These are phyloP conservation scores for Falco punctatus DNA, from an alignment of 2,113 vertebrate genomes.

Conservation along the genomic window DNA sequence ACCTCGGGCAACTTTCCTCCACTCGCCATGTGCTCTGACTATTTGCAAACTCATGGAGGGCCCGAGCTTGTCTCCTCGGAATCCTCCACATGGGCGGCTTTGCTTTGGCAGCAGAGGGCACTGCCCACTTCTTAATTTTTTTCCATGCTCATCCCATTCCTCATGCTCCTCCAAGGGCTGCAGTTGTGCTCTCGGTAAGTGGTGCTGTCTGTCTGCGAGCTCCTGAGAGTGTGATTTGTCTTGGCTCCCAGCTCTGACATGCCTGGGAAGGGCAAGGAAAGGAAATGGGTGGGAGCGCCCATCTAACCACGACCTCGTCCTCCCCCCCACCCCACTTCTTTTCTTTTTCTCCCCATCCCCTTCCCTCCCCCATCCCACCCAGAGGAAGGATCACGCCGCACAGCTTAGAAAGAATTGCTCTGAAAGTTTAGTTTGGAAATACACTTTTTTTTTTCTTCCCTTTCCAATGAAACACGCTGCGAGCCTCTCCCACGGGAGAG, in stretches of 20 bases:
- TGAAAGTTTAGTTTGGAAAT: not conserved
- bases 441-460: not conserved
- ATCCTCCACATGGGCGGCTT: not conserved
- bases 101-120: slow-evolving; percentile 69
- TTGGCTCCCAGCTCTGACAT: slow-evolving; percentile 87
- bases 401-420: not conserved
- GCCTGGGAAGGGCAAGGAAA: slow-evolving; percentile 93
- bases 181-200: slow-evolving; percentile 73
- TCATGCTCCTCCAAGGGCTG: slow-evolving; percentile 63
- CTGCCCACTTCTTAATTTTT: slow-evolving; percentile 22
- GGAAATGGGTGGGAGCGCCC: slow-evolving; percentile 88
- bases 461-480: rapidly evolving
- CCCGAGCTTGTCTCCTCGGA: rapidly evolving
- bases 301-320: slow-evolving; percentile 70
- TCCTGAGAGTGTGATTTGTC: slow-evolving; percentile 81
- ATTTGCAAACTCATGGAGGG: rapidly evolving
- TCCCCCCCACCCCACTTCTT: not conserved
- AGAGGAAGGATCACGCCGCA: not conserved
- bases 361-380: slow-evolving; percentile 53
- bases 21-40: not conserved
- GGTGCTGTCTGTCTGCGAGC: slow-evolving; percentile 76
- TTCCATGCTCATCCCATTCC: slow-evolving; percentile 8
- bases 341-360: not conserved
- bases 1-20: not conserved
- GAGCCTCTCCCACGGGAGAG: not conserved